Conservation (phyloP, 92 coral and sea anemone species). For the Porites evermanni region DNA sequence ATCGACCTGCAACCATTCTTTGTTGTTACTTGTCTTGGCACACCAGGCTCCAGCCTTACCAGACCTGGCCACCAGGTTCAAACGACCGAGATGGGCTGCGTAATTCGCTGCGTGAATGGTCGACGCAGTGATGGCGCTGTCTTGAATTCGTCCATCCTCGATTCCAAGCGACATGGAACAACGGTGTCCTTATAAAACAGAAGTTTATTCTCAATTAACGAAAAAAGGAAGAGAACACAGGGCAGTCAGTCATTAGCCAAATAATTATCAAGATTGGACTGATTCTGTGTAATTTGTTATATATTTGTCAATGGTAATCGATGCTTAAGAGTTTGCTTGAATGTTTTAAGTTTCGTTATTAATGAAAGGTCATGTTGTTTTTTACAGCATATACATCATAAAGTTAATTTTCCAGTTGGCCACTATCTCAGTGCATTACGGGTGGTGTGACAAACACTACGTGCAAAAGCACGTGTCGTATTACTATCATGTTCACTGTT, state of each 20-base stretch:
- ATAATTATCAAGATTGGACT: no score
- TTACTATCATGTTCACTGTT: background rate
- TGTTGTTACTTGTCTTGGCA: slow-evolving; percentile 24
- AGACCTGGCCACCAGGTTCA: slow-evolving; percentile 27
- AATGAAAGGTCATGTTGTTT: slow-evolving; percentile 11
- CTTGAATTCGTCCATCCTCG: slow-evolving; percentile 60
- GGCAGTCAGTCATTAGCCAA: background rate
- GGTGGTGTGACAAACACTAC: no score
- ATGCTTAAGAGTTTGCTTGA: background rate
- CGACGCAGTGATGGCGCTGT: slow-evolving; percentile 43
- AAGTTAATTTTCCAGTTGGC: no score
- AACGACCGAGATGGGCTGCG: slow-evolving; percentile 39
- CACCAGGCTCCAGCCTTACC: slow-evolving; percentile 57
- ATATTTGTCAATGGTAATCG: background rate
- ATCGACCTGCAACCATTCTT: slow-evolving; percentile 62
- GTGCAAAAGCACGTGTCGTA: background rate
- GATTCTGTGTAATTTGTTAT: no score
- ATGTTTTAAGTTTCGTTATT: slow-evolving; percentile 46
- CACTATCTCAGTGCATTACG: no score
- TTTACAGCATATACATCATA: no score
- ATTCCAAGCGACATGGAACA: slow-evolving; percentile 66
- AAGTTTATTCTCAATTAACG: background rate
- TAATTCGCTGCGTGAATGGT: slow-evolving; percentile 13
- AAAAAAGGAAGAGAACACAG: no score
- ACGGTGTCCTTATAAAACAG: slow-evolving; percentile 1